A percentile compares a stretch with the other conserved stretches of the same genome.
phyloP scores from a whole-genome alignment of 2,888 invertebrate genomes.

The Agrilus mali region DNA sequence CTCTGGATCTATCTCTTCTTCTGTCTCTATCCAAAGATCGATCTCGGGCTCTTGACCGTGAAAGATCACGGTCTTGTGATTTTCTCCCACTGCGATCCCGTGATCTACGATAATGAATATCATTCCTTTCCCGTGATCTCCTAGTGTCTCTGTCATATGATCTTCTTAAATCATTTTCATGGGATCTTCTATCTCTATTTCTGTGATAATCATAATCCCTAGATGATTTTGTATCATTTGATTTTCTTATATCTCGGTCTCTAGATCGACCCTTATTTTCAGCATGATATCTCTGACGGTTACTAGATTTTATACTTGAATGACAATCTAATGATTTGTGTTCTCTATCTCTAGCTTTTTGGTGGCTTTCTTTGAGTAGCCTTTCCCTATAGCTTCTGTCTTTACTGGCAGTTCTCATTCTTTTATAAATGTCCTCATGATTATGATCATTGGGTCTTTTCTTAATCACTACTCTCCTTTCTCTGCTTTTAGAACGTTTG shows the following conservation, averaged over 20 bases:
- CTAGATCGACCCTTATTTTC: constrained; percentile 3
- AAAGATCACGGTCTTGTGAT: constrained; percentile 20
- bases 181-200: constrained; percentile 16
- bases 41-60: constrained; percentile 17
- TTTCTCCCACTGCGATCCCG: constrained; percentile 17
- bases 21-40: constrained; percentile 25
- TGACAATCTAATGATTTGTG: constrained; percentile 6
- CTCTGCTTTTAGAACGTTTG: constrained; percentile 32
- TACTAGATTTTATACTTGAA: constrained; percentile 4
- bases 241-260: constrained; percentile 16
- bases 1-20: constrained; percentile 17
- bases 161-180: constrained; percentile 7
- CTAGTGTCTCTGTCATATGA: constrained; percentile 6
- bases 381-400: constrained; percentile 15
- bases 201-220: constrained; percentile 22
- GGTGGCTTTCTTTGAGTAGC: constrained; percentile 17
- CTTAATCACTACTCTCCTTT: constrained; percentile 31
- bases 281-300: constrained; percentile 8
- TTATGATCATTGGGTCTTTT: constrained; percentile 17
- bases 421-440: constrained; percentile 13
- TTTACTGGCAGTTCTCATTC: constrained; percentile 10
- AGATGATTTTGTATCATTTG: constrained; percentile 25
- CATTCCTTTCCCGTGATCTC: constrained; percentile 7
- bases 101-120: constrained; percentile 23
- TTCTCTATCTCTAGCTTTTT: constrained; percentile 26